A percentile compares a stretch with the other conserved stretches of the same genome.
Evolutionary conservation across 35 echinoderm and acorn worm species (phyloP).

Genomic region (Lytechinus variegatus): DNA sequence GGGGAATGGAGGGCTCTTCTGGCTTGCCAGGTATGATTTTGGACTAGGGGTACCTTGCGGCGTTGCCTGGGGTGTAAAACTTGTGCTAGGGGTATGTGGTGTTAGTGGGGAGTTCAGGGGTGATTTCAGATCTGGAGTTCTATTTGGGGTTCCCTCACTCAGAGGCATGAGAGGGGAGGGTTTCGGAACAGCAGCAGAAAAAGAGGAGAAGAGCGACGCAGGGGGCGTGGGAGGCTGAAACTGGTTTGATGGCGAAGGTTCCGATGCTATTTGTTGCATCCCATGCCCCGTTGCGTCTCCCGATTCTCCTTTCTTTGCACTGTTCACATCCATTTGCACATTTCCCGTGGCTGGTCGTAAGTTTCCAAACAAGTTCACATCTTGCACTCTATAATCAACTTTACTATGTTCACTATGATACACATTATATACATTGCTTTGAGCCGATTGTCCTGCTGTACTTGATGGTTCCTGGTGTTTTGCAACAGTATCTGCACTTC

Average conservation of each 20-base stretch:
- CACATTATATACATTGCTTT: conserved; percentile 10
- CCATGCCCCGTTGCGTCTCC: not conserved
- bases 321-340: conserved; percentile 38
- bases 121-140: conserved; percentile 23
- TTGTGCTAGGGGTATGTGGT: not conserved
- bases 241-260: not conserved
- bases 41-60: conserved; percentile 1
- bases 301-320: not conserved
- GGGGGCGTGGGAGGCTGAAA: conserved; percentile 37
- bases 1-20: conserved; percentile 41
- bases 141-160: conserved; percentile 33
- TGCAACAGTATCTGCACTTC: not conserved
- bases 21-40: not conserved
- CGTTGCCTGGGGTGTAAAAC: not conserved
- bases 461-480: not conserved
- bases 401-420: conserved; percentile 22
- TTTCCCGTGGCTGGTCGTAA: conserved; percentile 9
- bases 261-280: not conserved
- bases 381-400: conserved; percentile 43
- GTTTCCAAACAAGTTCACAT: conserved; percentile 40
- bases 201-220: conserved; percentile 28
- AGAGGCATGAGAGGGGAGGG: conserved; percentile 42
- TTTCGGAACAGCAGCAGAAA: conserved; percentile 5
- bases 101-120: not conserved
- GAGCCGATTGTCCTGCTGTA: not conserved